A percentile compares a stretch with the other conserved stretches of the same genome.
phyloP scores from a whole-genome alignment of 2,888 invertebrate species.

The Tachystola acroxantha region DNA sequence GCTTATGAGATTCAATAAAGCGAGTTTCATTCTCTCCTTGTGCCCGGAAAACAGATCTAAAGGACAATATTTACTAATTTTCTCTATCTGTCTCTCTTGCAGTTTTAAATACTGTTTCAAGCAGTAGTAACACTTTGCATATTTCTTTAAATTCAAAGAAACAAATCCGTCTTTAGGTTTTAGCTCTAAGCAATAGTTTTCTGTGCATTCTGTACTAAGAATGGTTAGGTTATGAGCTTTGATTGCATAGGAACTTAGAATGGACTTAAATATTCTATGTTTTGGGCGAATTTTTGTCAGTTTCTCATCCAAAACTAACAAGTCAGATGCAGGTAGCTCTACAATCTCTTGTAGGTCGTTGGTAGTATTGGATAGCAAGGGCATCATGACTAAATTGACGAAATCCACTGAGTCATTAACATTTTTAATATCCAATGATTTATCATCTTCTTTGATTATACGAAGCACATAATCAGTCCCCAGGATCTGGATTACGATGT shows the following conservation, averaged over 20 bases:
- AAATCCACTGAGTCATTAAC: constrained; percentile 40
- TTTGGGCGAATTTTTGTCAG: constrained; percentile 47
- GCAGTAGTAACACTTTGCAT: constrained; percentile 75
- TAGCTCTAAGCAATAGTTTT: constrained; percentile 79
- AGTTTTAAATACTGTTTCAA: constrained; percentile 77
- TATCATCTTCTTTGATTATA: constrained; percentile 51
- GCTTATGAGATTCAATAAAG: constrained; percentile 65
- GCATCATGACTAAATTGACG: constrained; percentile 55
- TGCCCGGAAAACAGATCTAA: constrained; percentile 84
- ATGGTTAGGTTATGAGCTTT: constrained; percentile 62
- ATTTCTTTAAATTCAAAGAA: constrained; percentile 39
- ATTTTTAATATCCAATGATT: constrained; percentile 15
- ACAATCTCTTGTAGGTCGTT: constrained; percentile 46
- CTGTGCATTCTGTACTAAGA: constrained; percentile 27
- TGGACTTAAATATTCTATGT: constrained; percentile 57
- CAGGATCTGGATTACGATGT: constrained; percentile 71
- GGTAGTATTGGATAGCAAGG: constrained; percentile 33
- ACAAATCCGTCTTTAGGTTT: constrained; percentile 83
- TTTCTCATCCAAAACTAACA: constrained; percentile 36
- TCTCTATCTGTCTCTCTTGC: constrained; percentile 65
- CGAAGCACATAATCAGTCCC: constrained; percentile 63
- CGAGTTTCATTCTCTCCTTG: constrained; percentile 70
- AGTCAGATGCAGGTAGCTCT: constrained; percentile 41
- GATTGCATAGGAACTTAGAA: constrained; percentile 58
- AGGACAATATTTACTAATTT: constrained; percentile 82